Evolutionary conservation across 1,140 invertebrate species (phyloP).

Genomic region (Pseudobourletiella spinata): DNA sequence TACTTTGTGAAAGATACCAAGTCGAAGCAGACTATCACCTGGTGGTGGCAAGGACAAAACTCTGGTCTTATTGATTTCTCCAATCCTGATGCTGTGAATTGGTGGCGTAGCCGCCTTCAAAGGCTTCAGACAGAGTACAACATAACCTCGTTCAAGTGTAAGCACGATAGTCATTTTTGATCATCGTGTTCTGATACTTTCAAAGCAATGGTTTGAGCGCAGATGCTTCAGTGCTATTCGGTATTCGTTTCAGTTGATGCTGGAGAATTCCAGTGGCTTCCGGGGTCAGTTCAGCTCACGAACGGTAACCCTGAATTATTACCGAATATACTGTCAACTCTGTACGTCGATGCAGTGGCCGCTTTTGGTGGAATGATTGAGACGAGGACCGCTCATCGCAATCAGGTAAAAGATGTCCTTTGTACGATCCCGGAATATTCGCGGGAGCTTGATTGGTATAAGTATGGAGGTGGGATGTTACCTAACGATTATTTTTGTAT

Average conservation of each 20-base stretch:
- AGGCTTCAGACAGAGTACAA: conserved; percentile 51
- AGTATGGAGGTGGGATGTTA: too few relatives aligned
- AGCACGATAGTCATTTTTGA: too few relatives aligned
- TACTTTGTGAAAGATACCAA: conserved; percentile 41
- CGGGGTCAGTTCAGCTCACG: conserved; percentile 44
- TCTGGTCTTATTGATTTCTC: conserved; percentile 65
- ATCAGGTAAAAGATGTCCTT: too few relatives aligned
- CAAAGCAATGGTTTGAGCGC: too few relatives aligned
- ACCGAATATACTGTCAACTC: conserved; percentile 49
- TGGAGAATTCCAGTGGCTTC: conserved; percentile 58
- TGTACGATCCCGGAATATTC: too few relatives aligned
- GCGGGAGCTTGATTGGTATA: too few relatives aligned
- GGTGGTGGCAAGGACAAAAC: conserved; percentile 73
- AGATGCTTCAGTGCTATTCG: too few relatives aligned
- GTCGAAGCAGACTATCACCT: conserved; percentile 48
- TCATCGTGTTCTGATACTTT: too few relatives aligned
- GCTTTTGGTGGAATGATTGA: conserved; percentile 60
- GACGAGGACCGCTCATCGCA: conserved; percentile 55
- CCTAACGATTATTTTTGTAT: too few relatives aligned
- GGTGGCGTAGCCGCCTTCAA: conserved; percentile 59
- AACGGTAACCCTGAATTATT: conserved; percentile 46
- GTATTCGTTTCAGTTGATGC: conserved; percentile 60
- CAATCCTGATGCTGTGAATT: conserved; percentile 57
- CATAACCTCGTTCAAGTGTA: conserved; percentile 81
- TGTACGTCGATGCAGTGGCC: conserved; percentile 55